Percentiles rank a stretch among this genome's conserved stretches.
phyloP scores from a whole-genome alignment of 2,888 invertebrate genomes.

The Bruchidius siliquastri region DNA sequence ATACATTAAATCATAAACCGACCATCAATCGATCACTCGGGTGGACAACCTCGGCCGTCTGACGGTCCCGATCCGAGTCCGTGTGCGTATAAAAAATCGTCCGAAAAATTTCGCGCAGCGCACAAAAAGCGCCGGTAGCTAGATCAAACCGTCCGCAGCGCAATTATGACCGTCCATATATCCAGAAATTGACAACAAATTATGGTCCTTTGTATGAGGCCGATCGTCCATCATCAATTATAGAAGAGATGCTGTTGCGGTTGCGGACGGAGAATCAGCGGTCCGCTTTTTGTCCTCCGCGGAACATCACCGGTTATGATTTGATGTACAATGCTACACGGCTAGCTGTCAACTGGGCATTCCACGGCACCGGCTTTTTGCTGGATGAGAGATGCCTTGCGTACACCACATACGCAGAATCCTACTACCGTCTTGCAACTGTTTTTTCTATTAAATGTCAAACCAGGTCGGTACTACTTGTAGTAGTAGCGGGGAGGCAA shows the following conservation, averaged over 20 bases:
- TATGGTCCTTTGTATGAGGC: conserved; percentile 48
- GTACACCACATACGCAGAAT: background rate
- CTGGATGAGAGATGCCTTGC: conserved; percentile 2
- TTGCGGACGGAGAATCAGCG: background rate
- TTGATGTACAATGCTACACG: conserved; percentile 32
- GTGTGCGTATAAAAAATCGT: background rate
- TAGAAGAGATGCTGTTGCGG: conserved; percentile 23
- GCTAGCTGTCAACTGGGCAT: conserved; percentile 34
- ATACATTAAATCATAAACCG: background rate
- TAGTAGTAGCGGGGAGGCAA: too few relatives aligned
- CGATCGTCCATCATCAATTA: conserved; percentile 49
- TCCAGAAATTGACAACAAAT: conserved; percentile 50
- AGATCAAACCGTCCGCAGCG: conserved; percentile 39
- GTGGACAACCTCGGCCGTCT: background rate
- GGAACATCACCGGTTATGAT: conserved; percentile 32
- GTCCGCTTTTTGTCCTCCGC: background rate
- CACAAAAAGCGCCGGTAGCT: conserved; percentile 17
- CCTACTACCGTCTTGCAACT: background rate
- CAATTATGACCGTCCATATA: conserved; percentile 47
- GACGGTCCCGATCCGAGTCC: background rate
- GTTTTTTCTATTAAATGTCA: too few relatives aligned
- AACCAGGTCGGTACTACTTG: background rate
- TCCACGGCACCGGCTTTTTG: conserved; percentile 28
- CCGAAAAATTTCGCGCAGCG: conserved; percentile 2
- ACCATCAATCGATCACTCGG: background rate